phyloP scores from a whole-genome alignment of 2,888 invertebrate genomes.

The Pseudanteris insignis region DNA sequence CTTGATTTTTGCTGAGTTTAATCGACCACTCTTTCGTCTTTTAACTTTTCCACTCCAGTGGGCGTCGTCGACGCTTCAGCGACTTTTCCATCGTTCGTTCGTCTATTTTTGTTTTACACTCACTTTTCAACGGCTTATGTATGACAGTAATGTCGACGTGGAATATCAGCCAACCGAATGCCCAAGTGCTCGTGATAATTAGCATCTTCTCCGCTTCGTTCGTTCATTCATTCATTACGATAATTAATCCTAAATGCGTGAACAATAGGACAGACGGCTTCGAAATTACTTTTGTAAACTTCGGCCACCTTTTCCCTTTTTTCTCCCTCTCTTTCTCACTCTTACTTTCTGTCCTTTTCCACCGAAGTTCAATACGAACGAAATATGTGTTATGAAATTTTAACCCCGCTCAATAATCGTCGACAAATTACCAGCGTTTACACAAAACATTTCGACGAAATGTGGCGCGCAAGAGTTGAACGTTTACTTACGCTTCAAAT shows the following conservation, averaged over 20 bases:
- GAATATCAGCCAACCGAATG: not conserved
- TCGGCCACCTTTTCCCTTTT: too few species aligned
- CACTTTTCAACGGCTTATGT: constrained; percentile 16
- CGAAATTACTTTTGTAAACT: not conserved
- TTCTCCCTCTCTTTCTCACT: too few species aligned
- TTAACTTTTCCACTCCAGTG: constrained; percentile 52
- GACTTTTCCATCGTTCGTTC: constrained; percentile 9
- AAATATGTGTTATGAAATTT: too few species aligned
- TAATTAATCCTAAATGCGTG: not conserved
- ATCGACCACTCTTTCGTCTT: constrained; percentile 49
- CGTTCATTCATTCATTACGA: not conserved
- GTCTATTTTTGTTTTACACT: constrained; percentile 24
- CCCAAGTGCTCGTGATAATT: constrained; percentile 8
- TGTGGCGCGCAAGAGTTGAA: too few species aligned
- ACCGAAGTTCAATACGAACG: too few species aligned
- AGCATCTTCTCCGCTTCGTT: constrained; percentile 6
- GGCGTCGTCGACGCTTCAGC: constrained; percentile 21
- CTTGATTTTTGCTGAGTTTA: constrained; percentile 51
- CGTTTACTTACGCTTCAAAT: too few species aligned
- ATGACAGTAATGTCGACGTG: constrained; percentile 7
- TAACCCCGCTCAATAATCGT: too few species aligned
- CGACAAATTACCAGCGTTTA: too few species aligned
- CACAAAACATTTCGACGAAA: too few species aligned
- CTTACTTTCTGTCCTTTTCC: too few species aligned
- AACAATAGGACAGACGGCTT: not conserved